Evolutionary conservation across 2,113 vertebrate genomes (phyloP), one percentile per base, ranked within the genome.

Genomic region (Etheostoma spectabile): DNA sequence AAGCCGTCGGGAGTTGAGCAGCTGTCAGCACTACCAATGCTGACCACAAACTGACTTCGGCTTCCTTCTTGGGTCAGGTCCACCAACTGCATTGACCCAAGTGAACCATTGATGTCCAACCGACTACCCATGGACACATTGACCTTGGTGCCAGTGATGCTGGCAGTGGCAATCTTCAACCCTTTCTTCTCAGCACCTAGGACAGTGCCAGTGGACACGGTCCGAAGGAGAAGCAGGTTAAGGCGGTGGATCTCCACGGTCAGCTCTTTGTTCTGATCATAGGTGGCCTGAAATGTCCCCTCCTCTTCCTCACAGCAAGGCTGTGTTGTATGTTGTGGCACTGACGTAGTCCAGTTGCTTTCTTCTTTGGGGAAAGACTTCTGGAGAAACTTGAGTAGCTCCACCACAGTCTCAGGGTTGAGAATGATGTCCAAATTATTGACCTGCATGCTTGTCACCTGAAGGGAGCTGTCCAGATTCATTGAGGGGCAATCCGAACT

Each of bases 331-430:
- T 94, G 84, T 53, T 97, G 97, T 38, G 96, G 97, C 0, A 42
- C 35, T 49, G 86, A 67, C 66, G 96, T 94, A 27, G 95, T 95
- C 61, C 90, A 91, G 35, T 95, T 90, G 57, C 91, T 95, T 62
- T 97, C 97, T 53, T 97, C 97, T 89, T 97, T 99, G 0, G 98
- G 98, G 80, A 99, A 99, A 42, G 97, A 99, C 65, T 99, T 98
- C 60, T 99, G 98, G 51, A 99, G 96, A 84, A 99, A 99, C 42
- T 96, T 96, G 5, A 99, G 96, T 12, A 99, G 93, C 83, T 98
- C 97, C 74, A 99, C 98, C n/a, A 99, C 97, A 3, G 98, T 99
- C 91, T 99, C 98, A 18, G 98, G 98, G 86, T 99, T 99, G 33
- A 99, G 95, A 83, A 99, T 98, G 56, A 99, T 99, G 91, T 99